These are phyloP conservation scores for Caenorhabditis remanei DNA, from an alignment of 1,140 invertebrate species.

Conservation along the genomic window DNA sequence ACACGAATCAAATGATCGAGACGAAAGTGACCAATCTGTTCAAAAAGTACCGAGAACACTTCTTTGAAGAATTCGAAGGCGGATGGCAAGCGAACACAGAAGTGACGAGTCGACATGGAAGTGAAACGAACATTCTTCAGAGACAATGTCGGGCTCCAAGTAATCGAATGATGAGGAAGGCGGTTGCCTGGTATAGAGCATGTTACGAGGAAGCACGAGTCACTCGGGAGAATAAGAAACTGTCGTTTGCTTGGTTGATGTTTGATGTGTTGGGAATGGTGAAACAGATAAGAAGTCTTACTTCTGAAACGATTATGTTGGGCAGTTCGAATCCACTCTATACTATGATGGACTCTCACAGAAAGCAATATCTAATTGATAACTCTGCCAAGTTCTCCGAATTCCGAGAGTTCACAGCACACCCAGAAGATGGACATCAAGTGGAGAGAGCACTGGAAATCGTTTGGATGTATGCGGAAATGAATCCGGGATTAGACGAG, in stretches of 20 bases:
- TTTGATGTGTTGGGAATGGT: slow-evolving; percentile 54
- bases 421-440: not conserved
- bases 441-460: not conserved
- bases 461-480: slow-evolving; percentile 8
- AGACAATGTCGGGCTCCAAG: not conserved
- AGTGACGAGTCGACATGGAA: not conserved
- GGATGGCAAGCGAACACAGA: not conserved
- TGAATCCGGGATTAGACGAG: not conserved
- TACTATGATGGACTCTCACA: slow-evolving; percentile 39
- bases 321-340: not conserved
- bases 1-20: slow-evolving; percentile 64
- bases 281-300: slow-evolving; percentile 28
- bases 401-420: not conserved
- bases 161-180: slow-evolving; percentile 54
- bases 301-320: not conserved
- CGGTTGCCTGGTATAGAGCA: slow-evolving; percentile 61
- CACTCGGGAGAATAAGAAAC: slow-evolving; percentile 49
- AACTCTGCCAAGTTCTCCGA: not conserved
- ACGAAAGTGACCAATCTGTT: slow-evolving; percentile 51
- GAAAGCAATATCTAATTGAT: slow-evolving; percentile 31
- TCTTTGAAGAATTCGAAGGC: slow-evolving; percentile 62
- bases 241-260: slow-evolving; percentile 59
- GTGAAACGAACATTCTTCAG: slow-evolving; percentile 53
- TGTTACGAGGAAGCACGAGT: slow-evolving; percentile 57
- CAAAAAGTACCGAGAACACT: slow-evolving; percentile 39